Base-by-base conservation (phyloP, 2,888 invertebrate genomes). In the Leptinotarsa rubiginosa region DNA sequence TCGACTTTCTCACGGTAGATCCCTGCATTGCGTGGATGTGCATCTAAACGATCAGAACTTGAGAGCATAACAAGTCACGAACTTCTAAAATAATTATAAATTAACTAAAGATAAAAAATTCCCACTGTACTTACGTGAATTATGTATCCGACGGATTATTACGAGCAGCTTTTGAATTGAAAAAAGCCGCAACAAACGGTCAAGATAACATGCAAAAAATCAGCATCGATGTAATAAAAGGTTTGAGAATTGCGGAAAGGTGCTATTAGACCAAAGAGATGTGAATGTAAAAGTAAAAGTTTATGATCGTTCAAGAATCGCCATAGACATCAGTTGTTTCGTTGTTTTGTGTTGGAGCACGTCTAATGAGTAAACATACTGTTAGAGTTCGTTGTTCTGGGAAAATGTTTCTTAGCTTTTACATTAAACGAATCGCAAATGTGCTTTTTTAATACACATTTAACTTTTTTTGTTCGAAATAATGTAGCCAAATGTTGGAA, bases 1-100 rank as follows among this genome's bases (percentile, higher is more conserved):
- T 80, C 54, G 62, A 77, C 76, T 78, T 80, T 81, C 81, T 80
- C 82, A 82, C 80, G 81, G 79, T 80, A 72, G 76, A 74, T 75
- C 66, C 75, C 76, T 65, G 75, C 73, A 62, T 79, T 76, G 81
- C 80, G 80, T 80, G 81, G 79, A 69, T 77, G 70, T 74, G 75
- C 72, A 72, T 73, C 75, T 78, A 78, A 81, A 78, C 77, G 78
- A 78, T 75, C 73, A 72, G 74, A 65, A 70, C 76, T 74, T 56
- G 69, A 75, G 59, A 68, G 70, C 73, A 74, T 10, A 50, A 74
- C 79, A 66, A 78, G 82, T 82, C 82, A 82, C 82, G 82, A 81
- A 82, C 76, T 66, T 69, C 76, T 72, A 73, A 76, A 78, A 80
- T 80, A 78, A 82, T 82, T 81, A 78, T 75, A 76, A 81, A 80